Evolutionary conservation across 2,888 invertebrate species (phyloP).

Genomic region (Ecdyonurus torrentis): DNA sequence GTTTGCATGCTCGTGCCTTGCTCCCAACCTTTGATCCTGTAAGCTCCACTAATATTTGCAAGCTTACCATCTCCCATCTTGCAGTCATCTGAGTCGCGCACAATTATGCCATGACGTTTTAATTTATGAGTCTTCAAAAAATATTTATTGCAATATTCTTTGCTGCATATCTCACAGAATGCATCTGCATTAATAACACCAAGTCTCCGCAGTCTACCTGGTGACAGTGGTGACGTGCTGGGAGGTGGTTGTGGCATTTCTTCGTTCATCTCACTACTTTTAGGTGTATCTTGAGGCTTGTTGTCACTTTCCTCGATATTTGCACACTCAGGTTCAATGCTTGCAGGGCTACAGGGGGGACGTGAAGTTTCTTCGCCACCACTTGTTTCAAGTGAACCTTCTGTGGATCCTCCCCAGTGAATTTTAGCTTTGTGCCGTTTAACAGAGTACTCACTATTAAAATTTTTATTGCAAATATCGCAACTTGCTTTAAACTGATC

Average conservation of each 20-base stretch:
- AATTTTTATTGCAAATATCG: conserved; percentile 55
- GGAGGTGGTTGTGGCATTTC: background rate
- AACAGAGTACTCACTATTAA: conserved; percentile 53
- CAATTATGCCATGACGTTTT: conserved; percentile 72
- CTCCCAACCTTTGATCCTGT: conserved; percentile 21
- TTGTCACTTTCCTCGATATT: conserved; percentile 5
- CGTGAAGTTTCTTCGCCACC: conserved; percentile 4
- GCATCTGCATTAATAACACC: conserved; percentile 75
- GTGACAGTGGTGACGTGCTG: conserved; percentile 31
- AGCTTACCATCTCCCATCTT: background rate
- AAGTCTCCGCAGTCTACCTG: conserved; percentile 54
- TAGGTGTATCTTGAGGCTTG: conserved; percentile 4
- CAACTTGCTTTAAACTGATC: conserved; percentile 31
- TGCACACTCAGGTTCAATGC: conserved; percentile 4
- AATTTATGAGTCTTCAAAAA: conserved; percentile 83
- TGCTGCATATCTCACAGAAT: conserved; percentile 86
- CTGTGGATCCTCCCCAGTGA: conserved; percentile 35
- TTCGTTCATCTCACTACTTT: conserved; percentile 17
- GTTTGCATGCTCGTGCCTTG: conserved; percentile 37
- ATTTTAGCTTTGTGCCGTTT: conserved; percentile 49
- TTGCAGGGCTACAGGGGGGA: conserved; percentile 7
- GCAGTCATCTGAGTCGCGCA: conserved; percentile 21
- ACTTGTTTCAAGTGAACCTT: conserved; percentile 5
- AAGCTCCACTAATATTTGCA: background rate
- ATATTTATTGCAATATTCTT: conserved; percentile 86